These are phyloP conservation scores for Helicoverpa armigera DNA, from an alignment of 1,140 invertebrate genomes.

Conservation along the genomic window DNA sequence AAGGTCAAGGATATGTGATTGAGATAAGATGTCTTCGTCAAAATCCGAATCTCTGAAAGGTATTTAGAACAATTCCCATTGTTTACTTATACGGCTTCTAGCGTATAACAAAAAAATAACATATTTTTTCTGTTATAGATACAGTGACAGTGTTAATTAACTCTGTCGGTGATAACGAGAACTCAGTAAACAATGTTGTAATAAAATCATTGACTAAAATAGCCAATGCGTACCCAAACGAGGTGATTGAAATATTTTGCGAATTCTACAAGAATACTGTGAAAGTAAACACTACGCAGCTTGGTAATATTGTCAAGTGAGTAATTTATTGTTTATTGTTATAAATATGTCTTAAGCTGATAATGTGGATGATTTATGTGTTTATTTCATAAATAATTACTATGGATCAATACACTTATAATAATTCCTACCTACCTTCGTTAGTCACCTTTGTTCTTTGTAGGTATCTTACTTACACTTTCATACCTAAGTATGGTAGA, in stretches of 20 bases:
- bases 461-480: too few species aligned
- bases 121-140: conserved; percentile 70
- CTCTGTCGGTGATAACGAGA: conserved; percentile 80
- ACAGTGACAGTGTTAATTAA: conserved; percentile 81
- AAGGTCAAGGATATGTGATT: conserved; percentile 48
- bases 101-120: conserved; percentile 44
- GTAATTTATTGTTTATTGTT: conserved; percentile 56
- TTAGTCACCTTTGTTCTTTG: background rate
- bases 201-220: conserved; percentile 85
- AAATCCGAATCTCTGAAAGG: conserved; percentile 67
- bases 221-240: conserved; percentile 80
- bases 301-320: conserved; percentile 84
- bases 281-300: conserved; percentile 74
- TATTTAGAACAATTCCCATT: conserved; percentile 49
- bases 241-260: conserved; percentile 82
- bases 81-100: conserved; percentile 48
- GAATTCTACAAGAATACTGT: conserved; percentile 78
- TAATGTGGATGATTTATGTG: conserved; percentile 10
- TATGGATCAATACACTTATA: background rate
- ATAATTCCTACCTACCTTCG: background rate
- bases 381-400: background rate
- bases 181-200: conserved; percentile 82
- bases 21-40: conserved; percentile 58
- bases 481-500: too few species aligned
- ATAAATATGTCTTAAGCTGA: background rate